phyloP scores from a whole-genome alignment of 2,888 invertebrate genomes.

The Acrobasis consociella region DNA sequence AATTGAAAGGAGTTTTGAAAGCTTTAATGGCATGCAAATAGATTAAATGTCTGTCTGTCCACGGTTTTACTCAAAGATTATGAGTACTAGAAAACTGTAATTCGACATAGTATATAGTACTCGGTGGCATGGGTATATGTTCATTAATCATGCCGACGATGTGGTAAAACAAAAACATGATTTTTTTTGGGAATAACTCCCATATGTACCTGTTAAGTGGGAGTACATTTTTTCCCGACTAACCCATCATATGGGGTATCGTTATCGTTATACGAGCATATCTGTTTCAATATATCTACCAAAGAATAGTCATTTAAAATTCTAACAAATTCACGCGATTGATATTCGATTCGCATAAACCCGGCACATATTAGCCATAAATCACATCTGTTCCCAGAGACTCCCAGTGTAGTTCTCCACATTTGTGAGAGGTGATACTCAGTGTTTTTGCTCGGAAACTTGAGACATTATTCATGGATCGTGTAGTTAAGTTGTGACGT shows the following conservation, averaged over 20 bases:
- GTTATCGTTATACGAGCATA: too few species aligned
- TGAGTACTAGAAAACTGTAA: too few species aligned
- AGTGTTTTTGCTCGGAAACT: constrained; percentile 6
- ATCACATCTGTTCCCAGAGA: constrained; percentile 18
- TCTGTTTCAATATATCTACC: too few species aligned
- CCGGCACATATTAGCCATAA: constrained; percentile 22
- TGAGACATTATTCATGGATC: constrained; percentile 15
- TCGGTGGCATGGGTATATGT: too few species aligned
- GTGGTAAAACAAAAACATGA: too few species aligned
- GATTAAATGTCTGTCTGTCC: not conserved
- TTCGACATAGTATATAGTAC: too few species aligned
- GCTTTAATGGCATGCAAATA: constrained; percentile 2
- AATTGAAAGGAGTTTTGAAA: not conserved
- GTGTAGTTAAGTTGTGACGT: constrained; percentile 7
- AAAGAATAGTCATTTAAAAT: constrained; percentile 7
- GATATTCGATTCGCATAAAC: constrained; percentile 20
- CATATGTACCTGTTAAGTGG: too few species aligned
- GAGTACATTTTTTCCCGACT: too few species aligned
- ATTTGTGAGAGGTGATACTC: constrained; percentile 15
- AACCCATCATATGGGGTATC: too few species aligned
- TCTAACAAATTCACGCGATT: constrained; percentile 8
- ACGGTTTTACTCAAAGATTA: too few species aligned
- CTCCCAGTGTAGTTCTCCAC: not conserved
- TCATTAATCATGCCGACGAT: too few species aligned
- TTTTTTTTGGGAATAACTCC: too few species aligned